Conservation (phyloP, 2,113 vertebrate species). For the Triplophysa dalaica region DNA sequence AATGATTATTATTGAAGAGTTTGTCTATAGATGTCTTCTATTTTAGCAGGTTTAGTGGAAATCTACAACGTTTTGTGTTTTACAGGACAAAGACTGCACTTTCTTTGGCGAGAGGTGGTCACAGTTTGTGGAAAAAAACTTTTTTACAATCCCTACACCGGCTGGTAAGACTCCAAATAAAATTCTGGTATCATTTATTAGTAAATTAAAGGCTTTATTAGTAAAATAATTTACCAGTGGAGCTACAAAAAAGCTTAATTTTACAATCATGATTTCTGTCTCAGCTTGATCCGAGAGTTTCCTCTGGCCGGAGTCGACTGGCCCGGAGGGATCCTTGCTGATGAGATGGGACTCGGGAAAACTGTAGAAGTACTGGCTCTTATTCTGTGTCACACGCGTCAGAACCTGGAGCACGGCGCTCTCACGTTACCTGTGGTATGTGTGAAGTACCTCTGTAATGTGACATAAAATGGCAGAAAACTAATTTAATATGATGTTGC, state of each 20-base stretch:
- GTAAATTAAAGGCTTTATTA: too few species aligned
- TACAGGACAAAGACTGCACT: constrained; percentile 83
- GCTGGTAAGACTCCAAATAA: constrained; percentile 76
- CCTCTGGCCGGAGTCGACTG: constrained; percentile 85
- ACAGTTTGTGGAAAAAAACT: constrained; percentile 87
- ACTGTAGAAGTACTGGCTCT: constrained; percentile 96
- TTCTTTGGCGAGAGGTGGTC: constrained; percentile 89
- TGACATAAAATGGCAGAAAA: background rate
- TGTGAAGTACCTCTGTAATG: background rate
- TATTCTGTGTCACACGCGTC: constrained; percentile 86
- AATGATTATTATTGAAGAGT: constrained; percentile 45
- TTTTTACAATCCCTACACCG: constrained; percentile 94
- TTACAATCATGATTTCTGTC: background rate
- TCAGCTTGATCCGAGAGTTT: constrained; percentile 87
- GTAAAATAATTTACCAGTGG: too few species aligned
- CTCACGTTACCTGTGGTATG: constrained; percentile 87
- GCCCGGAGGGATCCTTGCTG: constrained; percentile 95
- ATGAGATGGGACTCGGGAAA: constrained; percentile 98
- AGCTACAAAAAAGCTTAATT: too few species aligned
- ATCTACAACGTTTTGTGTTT: constrained; percentile 47
- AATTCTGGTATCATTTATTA: too few species aligned
- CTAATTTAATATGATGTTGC: background rate
- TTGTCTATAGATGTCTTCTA: background rate
- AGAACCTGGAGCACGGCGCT: constrained; percentile 79
- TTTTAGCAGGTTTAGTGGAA: background rate